phyloP scores from a whole-genome alignment of 2,113 vertebrate species.

The Crotalus tigris region DNA sequence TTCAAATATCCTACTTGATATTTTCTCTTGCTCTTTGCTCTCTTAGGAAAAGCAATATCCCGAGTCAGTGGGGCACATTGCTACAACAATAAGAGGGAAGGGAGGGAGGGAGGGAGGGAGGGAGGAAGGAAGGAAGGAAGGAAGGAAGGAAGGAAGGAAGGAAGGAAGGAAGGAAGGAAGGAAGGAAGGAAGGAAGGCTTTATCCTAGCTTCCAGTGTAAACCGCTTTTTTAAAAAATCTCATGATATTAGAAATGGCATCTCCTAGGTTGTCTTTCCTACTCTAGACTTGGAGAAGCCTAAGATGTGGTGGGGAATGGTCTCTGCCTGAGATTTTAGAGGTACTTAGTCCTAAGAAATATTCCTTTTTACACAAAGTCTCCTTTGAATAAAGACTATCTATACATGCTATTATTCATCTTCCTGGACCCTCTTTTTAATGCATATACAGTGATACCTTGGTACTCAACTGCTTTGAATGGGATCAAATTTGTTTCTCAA shows the following conservation, averaged over 20 bases:
- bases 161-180: no score
- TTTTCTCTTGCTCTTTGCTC: background rate
- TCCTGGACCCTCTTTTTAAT: background rate
- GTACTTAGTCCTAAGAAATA: background rate
- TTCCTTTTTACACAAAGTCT: background rate
- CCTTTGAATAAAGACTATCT: background rate
- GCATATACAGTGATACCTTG: background rate
- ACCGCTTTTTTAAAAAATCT: background rate
- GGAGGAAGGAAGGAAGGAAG: no score
- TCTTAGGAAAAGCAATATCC: background rate
- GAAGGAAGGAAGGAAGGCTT: no score
- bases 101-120: no score
- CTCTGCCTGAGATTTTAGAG: background rate
- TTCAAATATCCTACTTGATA: background rate
- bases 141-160: no score
- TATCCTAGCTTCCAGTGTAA: background rate
- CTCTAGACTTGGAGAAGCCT: background rate
- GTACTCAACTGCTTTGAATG: no score
- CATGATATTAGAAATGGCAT: background rate
- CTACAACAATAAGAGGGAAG: background rate
- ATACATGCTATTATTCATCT: background rate
- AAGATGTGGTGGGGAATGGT: background rate
- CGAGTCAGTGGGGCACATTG: background rate
- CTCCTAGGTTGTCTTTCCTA: background rate
- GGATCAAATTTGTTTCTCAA: no score